These are phyloP conservation scores for Octopus sinensis DNA, from an alignment of 1,140 invertebrate genomes.

Conservation along the genomic window DNA sequence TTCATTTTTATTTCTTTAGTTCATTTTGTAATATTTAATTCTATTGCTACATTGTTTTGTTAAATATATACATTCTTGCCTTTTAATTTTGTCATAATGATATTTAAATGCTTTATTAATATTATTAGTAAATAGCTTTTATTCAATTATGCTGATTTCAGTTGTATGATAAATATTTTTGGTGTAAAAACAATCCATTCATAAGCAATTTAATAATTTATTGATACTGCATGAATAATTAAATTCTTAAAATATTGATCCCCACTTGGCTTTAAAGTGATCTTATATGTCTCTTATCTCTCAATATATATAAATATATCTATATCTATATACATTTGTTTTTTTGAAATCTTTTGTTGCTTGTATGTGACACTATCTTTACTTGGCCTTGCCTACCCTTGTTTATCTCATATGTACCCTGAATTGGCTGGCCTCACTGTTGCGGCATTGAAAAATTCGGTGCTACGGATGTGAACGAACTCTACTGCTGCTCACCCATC, in stretches of 20 bases:
- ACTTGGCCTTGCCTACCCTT: constrained; percentile 36
- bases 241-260: background rate
- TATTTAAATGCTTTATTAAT: too few relatives aligned
- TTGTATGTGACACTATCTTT: constrained; percentile 35
- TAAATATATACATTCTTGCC: too few relatives aligned
- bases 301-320: background rate
- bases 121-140: background rate
- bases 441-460: constrained; percentile 31
- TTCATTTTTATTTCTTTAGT: too few relatives aligned
- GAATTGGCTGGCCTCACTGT: constrained; percentile 26
- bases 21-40: too few relatives aligned
- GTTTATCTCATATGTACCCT: constrained; percentile 37
- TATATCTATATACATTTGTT: constrained; percentile 8
- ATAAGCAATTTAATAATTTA: too few relatives aligned
- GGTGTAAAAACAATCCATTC: too few relatives aligned
- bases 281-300: background rate
- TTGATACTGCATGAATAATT: background rate
- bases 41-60: too few relatives aligned
- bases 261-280: constrained; percentile 6
- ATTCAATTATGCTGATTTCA: background rate
- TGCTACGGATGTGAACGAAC: constrained; percentile 20
- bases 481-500: constrained; percentile 21
- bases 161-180: background rate
- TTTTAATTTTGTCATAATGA: too few relatives aligned
- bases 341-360: constrained; percentile 12